These are phyloP conservation scores for Syritta pipiens DNA, from an alignment of 2,888 invertebrate genomes.

Conservation along the genomic window DNA sequence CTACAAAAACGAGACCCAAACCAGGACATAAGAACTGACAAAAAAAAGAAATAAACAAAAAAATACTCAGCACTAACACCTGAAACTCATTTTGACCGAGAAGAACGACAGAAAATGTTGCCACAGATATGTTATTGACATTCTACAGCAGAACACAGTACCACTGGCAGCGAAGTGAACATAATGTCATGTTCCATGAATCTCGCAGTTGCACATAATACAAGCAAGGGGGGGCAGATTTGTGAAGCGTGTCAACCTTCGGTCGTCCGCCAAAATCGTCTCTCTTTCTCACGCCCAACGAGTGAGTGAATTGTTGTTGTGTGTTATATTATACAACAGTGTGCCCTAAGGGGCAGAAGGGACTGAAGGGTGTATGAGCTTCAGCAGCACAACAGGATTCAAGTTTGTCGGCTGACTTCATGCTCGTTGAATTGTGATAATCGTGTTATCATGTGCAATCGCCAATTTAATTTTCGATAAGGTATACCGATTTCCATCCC, in stretches of 20 bases:
- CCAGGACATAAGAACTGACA: background rate
- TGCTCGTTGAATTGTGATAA: constrained; percentile 71
- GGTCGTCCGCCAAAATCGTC: constrained; percentile 56
- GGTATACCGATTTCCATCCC: constrained; percentile 66
- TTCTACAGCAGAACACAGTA: constrained; percentile 39
- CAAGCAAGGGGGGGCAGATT: background rate
- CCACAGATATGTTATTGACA: constrained; percentile 61
- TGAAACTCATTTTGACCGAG: constrained; percentile 27
- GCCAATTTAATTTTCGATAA: constrained; percentile 71
- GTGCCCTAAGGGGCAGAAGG: background rate
- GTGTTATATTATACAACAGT: constrained; percentile 1
- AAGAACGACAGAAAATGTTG: constrained; percentile 43
- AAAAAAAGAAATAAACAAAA: background rate
- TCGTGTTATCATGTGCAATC: constrained; percentile 72
- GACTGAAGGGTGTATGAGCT: too few species aligned
- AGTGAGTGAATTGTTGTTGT: constrained; percentile 17
- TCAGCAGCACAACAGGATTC: constrained; percentile 42
- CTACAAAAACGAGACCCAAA: background rate
- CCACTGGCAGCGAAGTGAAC: constrained; percentile 56
- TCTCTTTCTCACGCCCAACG: constrained; percentile 22
- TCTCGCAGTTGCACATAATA: background rate
- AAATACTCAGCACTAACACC: constrained; percentile 34
- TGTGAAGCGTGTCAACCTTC: constrained; percentile 42
- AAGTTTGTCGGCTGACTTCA: constrained; percentile 70
- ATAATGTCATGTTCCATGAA: constrained; percentile 45